These are phyloP conservation scores for Speoplatyrhinus poulsoni DNA, from an alignment of 2,113 vertebrate genomes.

Conservation along the genomic window DNA sequence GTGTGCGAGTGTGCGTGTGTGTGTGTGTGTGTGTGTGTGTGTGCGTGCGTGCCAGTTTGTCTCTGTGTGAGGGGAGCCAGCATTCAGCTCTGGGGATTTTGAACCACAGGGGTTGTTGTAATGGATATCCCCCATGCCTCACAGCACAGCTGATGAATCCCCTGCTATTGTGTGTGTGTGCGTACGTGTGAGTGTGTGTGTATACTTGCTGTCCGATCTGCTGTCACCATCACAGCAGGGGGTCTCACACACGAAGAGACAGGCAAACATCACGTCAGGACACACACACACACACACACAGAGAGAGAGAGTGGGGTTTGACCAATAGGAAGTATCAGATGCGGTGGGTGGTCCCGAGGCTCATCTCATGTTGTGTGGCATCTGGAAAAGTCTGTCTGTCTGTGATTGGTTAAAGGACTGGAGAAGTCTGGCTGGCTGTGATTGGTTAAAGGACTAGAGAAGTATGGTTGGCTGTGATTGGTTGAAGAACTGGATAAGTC, in stretches of 20 bases:
- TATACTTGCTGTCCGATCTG: slow-evolving; percentile 55
- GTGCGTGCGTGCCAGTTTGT: slow-evolving; percentile 46
- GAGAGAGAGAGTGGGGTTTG: slow-evolving; percentile 15
- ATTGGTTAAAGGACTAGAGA: no score
- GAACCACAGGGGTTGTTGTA: slow-evolving; percentile 56
- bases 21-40: background rate
- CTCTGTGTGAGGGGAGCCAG: slow-evolving; percentile 55
- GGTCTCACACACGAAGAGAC: slow-evolving; percentile 34
- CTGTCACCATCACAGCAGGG: slow-evolving; percentile 41
- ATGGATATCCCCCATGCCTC: slow-evolving; percentile 58
- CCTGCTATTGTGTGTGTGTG: slow-evolving; percentile 17
- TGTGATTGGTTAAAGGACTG: slow-evolving; percentile 29
- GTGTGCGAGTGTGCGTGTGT: slow-evolving; percentile 17
- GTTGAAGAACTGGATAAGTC: no score
- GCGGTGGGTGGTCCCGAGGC: slow-evolving; percentile 7
- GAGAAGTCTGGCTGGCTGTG: no score
- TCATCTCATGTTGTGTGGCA: slow-evolving; percentile 22
- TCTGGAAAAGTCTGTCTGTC: slow-evolving; percentile 9
- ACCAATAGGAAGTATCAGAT: slow-evolving; percentile 35
- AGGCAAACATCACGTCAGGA: slow-evolving; percentile 29
- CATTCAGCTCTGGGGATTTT: slow-evolving; percentile 52
- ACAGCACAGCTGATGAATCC: slow-evolving; percentile 60
- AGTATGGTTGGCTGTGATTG: no score
- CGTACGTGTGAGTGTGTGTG: slow-evolving; percentile 3
- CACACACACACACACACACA: slow-evolving; percentile 4